phyloP scores from a whole-genome alignment of 2,888 invertebrate species.

The Drosophila gaucha region DNA sequence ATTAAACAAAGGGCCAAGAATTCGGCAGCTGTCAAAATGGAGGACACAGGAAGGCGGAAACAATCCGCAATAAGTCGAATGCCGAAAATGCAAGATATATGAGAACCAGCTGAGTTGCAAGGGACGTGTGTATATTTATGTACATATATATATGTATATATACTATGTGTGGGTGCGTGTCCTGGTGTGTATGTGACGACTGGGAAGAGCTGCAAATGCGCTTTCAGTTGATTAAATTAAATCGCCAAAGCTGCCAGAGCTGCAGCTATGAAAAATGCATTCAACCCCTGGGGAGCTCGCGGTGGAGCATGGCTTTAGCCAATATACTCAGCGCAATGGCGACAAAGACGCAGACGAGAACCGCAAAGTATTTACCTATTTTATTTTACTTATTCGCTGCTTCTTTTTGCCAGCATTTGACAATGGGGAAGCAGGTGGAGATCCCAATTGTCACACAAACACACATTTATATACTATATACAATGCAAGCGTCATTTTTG shows the following conservation, averaged over 20 bases:
- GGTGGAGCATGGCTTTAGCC: slow-evolving; percentile 39
- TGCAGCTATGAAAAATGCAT: slow-evolving; percentile 69
- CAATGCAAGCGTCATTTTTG: slow-evolving; percentile 14
- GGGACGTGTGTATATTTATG: slow-evolving; percentile 6
- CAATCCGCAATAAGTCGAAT: slow-evolving; percentile 47
- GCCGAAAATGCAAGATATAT: slow-evolving; percentile 54
- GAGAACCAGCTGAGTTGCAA: slow-evolving; percentile 21
- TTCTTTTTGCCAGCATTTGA: slow-evolving; percentile 34
- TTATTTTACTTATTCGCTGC: slow-evolving; percentile 44
- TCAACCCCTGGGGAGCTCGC: slow-evolving; percentile 26
- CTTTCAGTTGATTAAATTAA: slow-evolving; percentile 80
- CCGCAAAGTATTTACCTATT: slow-evolving; percentile 71
- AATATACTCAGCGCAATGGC: slow-evolving; percentile 74
- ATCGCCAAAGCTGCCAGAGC: slow-evolving; percentile 68
- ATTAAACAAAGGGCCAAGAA: not conserved
- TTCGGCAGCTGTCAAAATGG: not conserved
- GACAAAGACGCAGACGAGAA: slow-evolving; percentile 56
- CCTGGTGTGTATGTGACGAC: slow-evolving; percentile 51
- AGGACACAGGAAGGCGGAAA: not conserved
- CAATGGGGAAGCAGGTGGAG: slow-evolving; percentile 13
- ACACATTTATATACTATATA: slow-evolving; percentile 12
- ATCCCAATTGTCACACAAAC: slow-evolving; percentile 41
- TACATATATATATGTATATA: slow-evolving; percentile 6
- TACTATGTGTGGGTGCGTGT: slow-evolving; percentile 5
- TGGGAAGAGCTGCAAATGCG: slow-evolving; percentile 74